A percentile compares a stretch with the other conserved stretches of the same genome.
These are phyloP conservation scores for Magallana gigas DNA, from an alignment of 1,140 invertebrate species.

Conservation along the genomic window DNA sequence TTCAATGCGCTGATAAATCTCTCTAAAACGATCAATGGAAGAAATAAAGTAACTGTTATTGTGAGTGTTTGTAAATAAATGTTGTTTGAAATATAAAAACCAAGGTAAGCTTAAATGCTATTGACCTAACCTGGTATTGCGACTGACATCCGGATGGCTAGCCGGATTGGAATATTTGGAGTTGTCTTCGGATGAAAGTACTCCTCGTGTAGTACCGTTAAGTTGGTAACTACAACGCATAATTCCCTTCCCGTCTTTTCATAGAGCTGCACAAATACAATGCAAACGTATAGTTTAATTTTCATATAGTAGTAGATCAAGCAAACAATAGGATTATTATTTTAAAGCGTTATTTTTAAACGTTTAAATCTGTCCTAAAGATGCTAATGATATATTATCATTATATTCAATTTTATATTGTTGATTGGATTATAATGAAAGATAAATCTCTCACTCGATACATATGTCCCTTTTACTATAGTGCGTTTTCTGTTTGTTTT, in stretches of 20 bases:
- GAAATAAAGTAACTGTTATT: neutral
- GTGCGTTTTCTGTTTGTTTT: too few species aligned
- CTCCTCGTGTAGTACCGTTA: constrained; percentile 72
- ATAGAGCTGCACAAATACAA: constrained; percentile 65
- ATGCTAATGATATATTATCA: too few species aligned
- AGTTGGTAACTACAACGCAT: constrained; percentile 76
- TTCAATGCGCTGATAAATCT: neutral
- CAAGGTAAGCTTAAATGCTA: neutral
- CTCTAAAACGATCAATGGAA: neutral
- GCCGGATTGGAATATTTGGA: constrained; percentile 73
- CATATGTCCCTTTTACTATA: too few species aligned
- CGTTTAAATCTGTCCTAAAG: too few species aligned
- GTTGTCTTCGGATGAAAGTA: constrained; percentile 71
- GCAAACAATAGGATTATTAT: too few species aligned
- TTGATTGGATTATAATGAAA: too few species aligned
- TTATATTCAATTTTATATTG: too few species aligned
- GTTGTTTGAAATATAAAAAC: neutral
- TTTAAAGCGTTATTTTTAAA: too few species aligned
- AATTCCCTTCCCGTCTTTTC: constrained; percentile 70
- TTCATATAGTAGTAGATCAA: too few species aligned
- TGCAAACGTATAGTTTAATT: neutral
- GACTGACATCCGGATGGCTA: constrained; percentile 77
- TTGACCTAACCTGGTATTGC: constrained; percentile 72
- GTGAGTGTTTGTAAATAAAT: neutral
- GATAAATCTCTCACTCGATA: too few species aligned